phyloP scores from a whole-genome alignment of 2,888 invertebrate genomes.

The Clivina fossor region DNA sequence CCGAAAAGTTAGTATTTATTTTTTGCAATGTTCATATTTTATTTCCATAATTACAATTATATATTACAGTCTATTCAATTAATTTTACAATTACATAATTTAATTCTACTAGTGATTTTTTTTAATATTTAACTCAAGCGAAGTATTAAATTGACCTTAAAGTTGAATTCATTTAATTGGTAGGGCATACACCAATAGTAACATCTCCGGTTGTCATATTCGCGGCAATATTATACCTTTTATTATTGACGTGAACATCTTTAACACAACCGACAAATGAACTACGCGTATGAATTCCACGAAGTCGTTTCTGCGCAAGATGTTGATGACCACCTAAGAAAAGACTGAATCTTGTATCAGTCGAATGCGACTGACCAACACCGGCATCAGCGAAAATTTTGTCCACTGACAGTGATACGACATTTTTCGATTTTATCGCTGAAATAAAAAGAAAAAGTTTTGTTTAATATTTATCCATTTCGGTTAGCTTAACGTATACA shows the following conservation, averaged over 20 bases:
- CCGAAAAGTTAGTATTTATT: too few species aligned
- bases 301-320: constrained; percentile 49
- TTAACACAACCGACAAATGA: constrained; percentile 81
- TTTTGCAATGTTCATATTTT: too few species aligned
- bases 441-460: constrained; percentile 48
- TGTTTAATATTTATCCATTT: too few species aligned
- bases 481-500: too few species aligned
- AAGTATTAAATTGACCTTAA: too few species aligned
- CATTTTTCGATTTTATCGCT: constrained; percentile 88
- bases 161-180: constrained; percentile 63
- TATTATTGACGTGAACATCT: constrained; percentile 66
- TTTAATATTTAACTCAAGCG: too few species aligned
- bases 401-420: constrained; percentile 85
- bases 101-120: too few species aligned
- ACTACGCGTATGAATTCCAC: constrained; percentile 70
- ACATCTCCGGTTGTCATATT: constrained; percentile 72
- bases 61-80: too few species aligned
- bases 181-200: constrained; percentile 77
- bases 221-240: constrained; percentile 55
- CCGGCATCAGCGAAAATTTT: constrained; percentile 73
- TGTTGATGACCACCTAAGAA: constrained; percentile 88
- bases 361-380: constrained; percentile 67
- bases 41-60: too few species aligned
- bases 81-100: too few species aligned
- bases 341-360: constrained; percentile 81